A percentile compares a stretch with the other conserved stretches of the same genome.
Evolutionary conservation across 2,888 invertebrate genomes (phyloP).

Genomic region (Trachelus troglodyta): DNA sequence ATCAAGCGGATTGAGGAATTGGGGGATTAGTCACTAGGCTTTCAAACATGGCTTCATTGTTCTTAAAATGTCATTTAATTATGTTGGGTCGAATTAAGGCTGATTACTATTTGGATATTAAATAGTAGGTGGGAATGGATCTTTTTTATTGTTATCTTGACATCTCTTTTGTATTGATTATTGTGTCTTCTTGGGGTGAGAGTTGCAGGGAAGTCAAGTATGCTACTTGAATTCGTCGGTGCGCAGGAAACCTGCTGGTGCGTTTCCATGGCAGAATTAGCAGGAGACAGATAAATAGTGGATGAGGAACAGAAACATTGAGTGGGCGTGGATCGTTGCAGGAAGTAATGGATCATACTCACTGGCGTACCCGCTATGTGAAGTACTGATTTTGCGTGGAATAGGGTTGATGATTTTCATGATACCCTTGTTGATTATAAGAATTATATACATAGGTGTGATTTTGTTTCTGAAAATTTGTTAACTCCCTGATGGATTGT

Average conservation of each 20-base stretch:
- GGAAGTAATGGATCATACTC: constrained; percentile 64
- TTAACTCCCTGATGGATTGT: no score
- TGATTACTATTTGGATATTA: background rate
- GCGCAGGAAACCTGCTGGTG: constrained; percentile 33
- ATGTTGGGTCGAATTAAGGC: background rate
- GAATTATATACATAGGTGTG: background rate
- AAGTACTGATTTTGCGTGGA: constrained; percentile 8
- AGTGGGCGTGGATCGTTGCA: constrained; percentile 60
- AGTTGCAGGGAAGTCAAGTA: background rate
- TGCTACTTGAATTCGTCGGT: background rate
- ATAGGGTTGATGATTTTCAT: background rate
- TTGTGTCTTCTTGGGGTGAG: background rate
- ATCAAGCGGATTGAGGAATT: constrained; percentile 35
- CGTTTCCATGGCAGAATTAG: constrained; percentile 53
- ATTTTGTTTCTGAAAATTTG: no score
- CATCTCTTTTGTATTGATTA: background rate
- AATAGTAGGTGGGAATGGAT: background rate
- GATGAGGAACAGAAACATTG: constrained; percentile 54
- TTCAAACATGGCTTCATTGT: background rate
- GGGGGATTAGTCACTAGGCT: constrained; percentile 37
- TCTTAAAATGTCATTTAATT: background rate
- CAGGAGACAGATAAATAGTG: constrained; percentile 58
- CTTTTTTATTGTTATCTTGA: constrained; percentile 21
- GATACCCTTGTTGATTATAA: background rate
- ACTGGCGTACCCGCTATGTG: constrained; percentile 33